Base-by-base conservation (phyloP, 2,797 vertebrate genomes). In the Paguma larvata region DNA sequence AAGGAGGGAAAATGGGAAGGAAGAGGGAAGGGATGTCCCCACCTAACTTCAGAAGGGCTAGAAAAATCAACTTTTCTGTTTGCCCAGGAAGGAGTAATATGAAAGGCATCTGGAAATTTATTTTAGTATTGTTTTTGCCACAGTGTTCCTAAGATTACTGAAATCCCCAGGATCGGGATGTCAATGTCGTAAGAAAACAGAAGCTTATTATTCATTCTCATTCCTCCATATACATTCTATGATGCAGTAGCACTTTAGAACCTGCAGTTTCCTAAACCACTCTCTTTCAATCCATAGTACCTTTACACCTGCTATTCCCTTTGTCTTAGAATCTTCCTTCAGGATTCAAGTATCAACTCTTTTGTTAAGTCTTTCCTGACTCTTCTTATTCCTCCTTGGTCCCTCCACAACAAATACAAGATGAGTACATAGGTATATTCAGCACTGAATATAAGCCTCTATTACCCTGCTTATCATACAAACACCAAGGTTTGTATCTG, bases 311-410 rank as follows among this genome's bases (percentile, higher is more conserved):
- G 32, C 7, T 86, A 68, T 23, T 91, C 63, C 3, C 53, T 94
- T 30, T 62, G 53, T 85, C 56, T 95, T 46, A 87, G 75, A 18
- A 87, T 85, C 72, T 77, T 92, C 48, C 27, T 84, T 92, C 41
- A 82, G 82, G 59, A 95, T 32, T 87, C 59, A 95, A 86, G 72
- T 53, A 11, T 86, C 65, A 72, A 21, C 46, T 87, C 77, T 94
- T 89, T 56, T 34, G 16, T 89, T 48, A 89, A 62, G 15, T 77
- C 73, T 72, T 86, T 91, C 25, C 38, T 94, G 23, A 46, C 25
- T 91, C n/a, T 77, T 68, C 38, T 67, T 44, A 53, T 38, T 15
- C 21, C 18, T 67, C 32, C 46, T 75, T 30, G 21, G n/a, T 56
- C 59, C 41, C 46, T 88, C 46, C 11, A 67, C 34, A 92, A 67